These are phyloP conservation scores for Apodemia arnacis DNA, from an alignment of 2,888 invertebrate species.

Conservation along the genomic window DNA sequence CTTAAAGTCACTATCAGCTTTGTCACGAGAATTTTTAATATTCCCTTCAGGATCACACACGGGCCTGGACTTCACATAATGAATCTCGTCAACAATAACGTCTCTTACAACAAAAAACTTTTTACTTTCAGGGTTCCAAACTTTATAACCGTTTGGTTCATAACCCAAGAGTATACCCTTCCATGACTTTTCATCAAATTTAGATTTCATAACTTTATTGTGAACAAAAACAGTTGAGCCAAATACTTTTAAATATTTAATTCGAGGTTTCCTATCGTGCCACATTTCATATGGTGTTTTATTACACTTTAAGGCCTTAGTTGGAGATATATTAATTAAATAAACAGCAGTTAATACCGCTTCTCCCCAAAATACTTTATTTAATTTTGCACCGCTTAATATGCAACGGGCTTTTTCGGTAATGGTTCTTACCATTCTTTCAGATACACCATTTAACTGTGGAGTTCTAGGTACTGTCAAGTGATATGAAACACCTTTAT, in stretches of 20 bases:
- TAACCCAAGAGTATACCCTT: slow-evolving; percentile 84
- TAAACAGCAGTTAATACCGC: slow-evolving; percentile 88
- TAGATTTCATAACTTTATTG: too few relatives aligned
- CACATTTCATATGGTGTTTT: slow-evolving; percentile 89
- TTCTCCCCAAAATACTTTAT: slow-evolving; percentile 88
- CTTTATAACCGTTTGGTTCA: slow-evolving; percentile 87
- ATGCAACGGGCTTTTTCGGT: slow-evolving; percentile 88
- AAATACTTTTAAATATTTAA: slow-evolving; percentile 86
- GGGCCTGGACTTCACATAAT: slow-evolving; percentile 83
- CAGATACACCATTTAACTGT: slow-evolving; percentile 88
- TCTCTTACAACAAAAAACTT: slow-evolving; percentile 86
- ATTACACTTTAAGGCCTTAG: slow-evolving; percentile 47
- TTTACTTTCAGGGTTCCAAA: slow-evolving; percentile 85
- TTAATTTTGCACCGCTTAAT: slow-evolving; percentile 84
- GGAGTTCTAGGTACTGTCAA: slow-evolving; percentile 89
- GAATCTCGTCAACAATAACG: slow-evolving; percentile 87
- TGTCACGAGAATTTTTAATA: slow-evolving; percentile 48
- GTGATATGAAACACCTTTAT: slow-evolving; percentile 69
- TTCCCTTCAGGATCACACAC: slow-evolving; percentile 30
- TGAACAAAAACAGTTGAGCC: slow-evolving; percentile 87
- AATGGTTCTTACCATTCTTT: slow-evolving; percentile 88
- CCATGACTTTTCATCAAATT: too few relatives aligned
- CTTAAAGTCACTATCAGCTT: slow-evolving; percentile 47
- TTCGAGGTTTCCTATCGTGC: slow-evolving; percentile 87
- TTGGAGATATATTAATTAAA: slow-evolving; percentile 86